Conservation (phyloP, 2,797 vertebrate species). For the Garrulus glandarius region DNA sequence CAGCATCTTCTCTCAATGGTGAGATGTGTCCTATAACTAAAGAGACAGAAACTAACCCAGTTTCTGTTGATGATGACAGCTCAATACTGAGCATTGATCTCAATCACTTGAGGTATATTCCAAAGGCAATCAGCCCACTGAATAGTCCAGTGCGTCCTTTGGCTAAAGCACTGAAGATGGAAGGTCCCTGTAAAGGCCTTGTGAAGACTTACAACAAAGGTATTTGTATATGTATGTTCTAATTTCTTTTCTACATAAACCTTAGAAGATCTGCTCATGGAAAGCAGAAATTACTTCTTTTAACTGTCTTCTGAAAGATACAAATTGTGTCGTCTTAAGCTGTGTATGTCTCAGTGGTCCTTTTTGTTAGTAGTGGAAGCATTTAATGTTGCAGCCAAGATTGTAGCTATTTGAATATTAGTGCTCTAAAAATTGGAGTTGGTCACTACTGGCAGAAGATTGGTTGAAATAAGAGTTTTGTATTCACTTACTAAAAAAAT, state of each 20-base stretch:
- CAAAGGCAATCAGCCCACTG: conserved; percentile 91
- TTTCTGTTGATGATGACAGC: conserved; percentile 85
- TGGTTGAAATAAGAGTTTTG: not conserved
- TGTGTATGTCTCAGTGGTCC: not conserved
- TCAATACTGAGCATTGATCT: conserved; percentile 90
- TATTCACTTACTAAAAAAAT: not conserved
- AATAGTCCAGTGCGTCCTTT: conserved; percentile 86
- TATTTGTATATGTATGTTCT: conserved; percentile 54
- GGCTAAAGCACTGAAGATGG: conserved; percentile 75
- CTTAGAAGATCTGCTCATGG: not conserved
- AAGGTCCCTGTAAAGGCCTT: conserved; percentile 76
- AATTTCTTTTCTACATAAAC: not conserved
- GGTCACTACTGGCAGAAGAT: not conserved
- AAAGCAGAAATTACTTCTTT: not conserved
- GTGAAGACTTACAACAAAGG: conserved; percentile 86
- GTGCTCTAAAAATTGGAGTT: not conserved
- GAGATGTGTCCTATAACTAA: conserved; percentile 39
- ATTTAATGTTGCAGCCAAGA: not conserved
- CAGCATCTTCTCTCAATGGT: conserved; percentile 33
- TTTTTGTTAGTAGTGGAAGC: not conserved
- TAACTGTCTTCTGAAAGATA: not conserved
- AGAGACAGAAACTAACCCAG: conserved; percentile 40
- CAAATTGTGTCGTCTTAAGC: not conserved
- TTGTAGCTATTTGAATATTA: not conserved
- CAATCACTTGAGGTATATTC: conserved; percentile 85